phyloP scores from a whole-genome alignment of 1,140 invertebrate species.

The Drosophila pseudoobscura region DNA sequence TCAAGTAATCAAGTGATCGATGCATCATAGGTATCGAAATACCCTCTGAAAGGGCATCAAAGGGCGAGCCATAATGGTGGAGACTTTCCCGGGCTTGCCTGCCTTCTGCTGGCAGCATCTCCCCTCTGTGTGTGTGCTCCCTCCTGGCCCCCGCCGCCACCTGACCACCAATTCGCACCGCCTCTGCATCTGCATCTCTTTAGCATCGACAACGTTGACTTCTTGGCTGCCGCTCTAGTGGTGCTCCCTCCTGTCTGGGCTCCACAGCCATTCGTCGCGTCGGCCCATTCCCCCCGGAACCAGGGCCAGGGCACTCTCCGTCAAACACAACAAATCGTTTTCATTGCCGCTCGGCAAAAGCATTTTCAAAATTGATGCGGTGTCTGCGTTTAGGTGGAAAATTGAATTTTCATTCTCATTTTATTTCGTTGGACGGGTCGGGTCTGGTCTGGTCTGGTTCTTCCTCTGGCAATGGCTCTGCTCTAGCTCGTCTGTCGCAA shows the following conservation, averaged over 20 bases:
- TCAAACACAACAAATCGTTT: slow-evolving; percentile 78
- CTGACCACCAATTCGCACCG: slow-evolving; percentile 15
- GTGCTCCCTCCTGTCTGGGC: slow-evolving; percentile 32
- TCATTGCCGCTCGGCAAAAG: slow-evolving; percentile 63
- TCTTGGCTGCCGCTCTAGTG: slow-evolving; percentile 63
- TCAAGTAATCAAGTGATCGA: no score
- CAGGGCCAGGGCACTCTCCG: slow-evolving; percentile 28
- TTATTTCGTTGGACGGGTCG: slow-evolving; percentile 32
- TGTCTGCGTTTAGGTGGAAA: slow-evolving; percentile 82
- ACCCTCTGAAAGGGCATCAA: no score
- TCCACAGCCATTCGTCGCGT: slow-evolving; percentile 24
- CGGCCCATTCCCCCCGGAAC: neutral
- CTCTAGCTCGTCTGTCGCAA: slow-evolving; percentile 34
- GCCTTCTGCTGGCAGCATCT: no score
- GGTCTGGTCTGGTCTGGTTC: slow-evolving; percentile 37
- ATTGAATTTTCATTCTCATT: slow-evolving; percentile 82
- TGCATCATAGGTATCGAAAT: no score
- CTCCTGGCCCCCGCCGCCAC: neutral
- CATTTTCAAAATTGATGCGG: slow-evolving; percentile 82
- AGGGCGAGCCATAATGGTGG: slow-evolving; percentile 5
- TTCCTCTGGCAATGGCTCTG: slow-evolving; percentile 23
- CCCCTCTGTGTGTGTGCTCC: no score
- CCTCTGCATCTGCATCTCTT: slow-evolving; percentile 76
- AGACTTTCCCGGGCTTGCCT: no score
- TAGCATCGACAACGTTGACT: slow-evolving; percentile 65